A percentile compares a stretch with the other conserved stretches of the same genome.
Conservation (phyloP, 37 sponge, comb jelly and placozoan genomes). For the Ephydatia muelleri region DNA sequence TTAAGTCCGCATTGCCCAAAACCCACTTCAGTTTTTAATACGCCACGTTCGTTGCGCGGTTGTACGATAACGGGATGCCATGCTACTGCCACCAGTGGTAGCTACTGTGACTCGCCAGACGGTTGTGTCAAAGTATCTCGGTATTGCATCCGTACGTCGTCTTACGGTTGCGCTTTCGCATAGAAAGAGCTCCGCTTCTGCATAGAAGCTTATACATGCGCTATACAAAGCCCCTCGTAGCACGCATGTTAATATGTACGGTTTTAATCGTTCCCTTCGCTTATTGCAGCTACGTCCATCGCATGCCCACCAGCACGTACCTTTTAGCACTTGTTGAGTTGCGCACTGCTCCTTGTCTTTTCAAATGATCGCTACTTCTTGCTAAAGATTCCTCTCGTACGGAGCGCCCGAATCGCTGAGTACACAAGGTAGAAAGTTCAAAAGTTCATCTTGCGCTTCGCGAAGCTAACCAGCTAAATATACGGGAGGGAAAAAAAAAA, state of each 20-base stretch:
- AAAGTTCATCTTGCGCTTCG: slow-evolving; percentile 46
- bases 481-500: not conserved
- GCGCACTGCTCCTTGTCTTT: not conserved
- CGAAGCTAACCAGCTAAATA: not conserved
- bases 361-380: not conserved
- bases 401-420: slow-evolving; percentile 52
- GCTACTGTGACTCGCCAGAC: not conserved
- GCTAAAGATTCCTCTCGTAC: not conserved
- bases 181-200: not conserved
- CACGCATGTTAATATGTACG: not conserved
- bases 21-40: not conserved
- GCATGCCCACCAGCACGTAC: not conserved
- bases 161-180: not conserved
- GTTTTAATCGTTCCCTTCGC: not conserved
- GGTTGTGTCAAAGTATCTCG: not conserved
- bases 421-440: slow-evolving; percentile 68
- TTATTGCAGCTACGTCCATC: not conserved
- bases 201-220: not conserved
- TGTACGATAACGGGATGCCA: not conserved
- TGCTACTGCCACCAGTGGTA: not conserved
- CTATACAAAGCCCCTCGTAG: not conserved
- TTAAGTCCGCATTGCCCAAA: too few species aligned
- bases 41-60: not conserved
- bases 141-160: not conserved
- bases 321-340: not conserved